Evolutionary conservation across 2,797 vertebrate species (phyloP).

Genomic region (Xenops minutus): DNA sequence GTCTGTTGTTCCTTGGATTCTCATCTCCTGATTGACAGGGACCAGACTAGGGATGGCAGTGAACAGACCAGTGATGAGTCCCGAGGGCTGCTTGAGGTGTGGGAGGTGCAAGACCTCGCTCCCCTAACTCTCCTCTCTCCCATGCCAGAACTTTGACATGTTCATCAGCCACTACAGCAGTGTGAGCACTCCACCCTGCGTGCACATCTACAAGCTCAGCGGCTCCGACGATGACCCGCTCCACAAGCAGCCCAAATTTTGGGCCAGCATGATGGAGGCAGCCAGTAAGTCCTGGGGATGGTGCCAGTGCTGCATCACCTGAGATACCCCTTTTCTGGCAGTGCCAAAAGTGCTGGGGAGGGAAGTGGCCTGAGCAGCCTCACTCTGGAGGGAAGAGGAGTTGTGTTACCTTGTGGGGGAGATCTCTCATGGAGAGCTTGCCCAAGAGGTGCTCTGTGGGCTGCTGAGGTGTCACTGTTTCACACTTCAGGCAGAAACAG

Average conservation of each 20-base stretch:
- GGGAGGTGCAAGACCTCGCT: not conserved
- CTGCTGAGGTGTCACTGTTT: not conserved
- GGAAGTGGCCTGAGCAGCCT: not conserved
- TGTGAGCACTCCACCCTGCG: constrained; percentile 91
- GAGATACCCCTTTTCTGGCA: accelerated
- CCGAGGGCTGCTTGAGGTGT: not conserved
- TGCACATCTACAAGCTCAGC: constrained; percentile 93
- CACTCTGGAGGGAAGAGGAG: not conserved
- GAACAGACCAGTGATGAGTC: not conserved
- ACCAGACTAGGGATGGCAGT: not conserved
- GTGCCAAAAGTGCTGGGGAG: not conserved
- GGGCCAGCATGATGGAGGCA: constrained; percentile 99
- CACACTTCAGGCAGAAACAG: not conserved
- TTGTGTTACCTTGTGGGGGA: accelerated
- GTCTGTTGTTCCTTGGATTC: constrained; percentile 60
- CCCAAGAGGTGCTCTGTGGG: not conserved
- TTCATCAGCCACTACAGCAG: constrained; percentile 98
- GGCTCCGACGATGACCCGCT: constrained; percentile 82
- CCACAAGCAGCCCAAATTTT: constrained; percentile 89
- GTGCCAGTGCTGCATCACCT: accelerated
- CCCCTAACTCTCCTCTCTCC: not conserved
- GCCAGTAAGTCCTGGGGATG: constrained; percentile 80
- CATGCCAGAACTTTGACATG: constrained; percentile 91
- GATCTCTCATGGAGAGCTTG: not conserved
- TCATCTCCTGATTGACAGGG: not conserved